Percentiles rank a stretch among this genome's conserved stretches.
Evolutionary conservation across 2,113 vertebrate species (phyloP).

Genomic region (Xenotilapia longispinis): DNA sequence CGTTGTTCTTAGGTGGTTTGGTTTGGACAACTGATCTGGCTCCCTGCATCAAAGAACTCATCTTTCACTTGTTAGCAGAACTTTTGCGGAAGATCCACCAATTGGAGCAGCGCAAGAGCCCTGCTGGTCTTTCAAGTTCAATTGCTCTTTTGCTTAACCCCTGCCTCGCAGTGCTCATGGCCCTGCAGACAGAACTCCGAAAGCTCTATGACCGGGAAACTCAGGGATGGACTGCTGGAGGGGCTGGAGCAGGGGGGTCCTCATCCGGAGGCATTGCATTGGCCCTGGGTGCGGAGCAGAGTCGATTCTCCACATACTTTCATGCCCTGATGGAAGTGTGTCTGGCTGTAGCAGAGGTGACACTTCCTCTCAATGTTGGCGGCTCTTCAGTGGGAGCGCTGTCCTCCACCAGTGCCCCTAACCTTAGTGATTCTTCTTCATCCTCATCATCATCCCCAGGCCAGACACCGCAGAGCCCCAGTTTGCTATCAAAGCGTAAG

Average conservation of each 20-base stretch:
- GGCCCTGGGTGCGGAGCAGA: constrained; percentile 77
- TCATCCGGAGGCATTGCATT: constrained; percentile 69
- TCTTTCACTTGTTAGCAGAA: constrained; percentile 90
- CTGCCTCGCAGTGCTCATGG: constrained; percentile 94
- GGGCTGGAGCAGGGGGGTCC: constrained; percentile 50
- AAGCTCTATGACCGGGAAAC: constrained; percentile 93
- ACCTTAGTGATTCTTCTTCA: constrained; percentile 92
- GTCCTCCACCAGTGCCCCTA: constrained; percentile 81
- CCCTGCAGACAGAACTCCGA: constrained; percentile 90
- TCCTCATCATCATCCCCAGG: constrained; percentile 94
- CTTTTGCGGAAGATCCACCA: constrained; percentile 86
- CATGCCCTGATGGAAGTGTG: constrained; percentile 96
- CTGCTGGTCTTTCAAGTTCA: constrained; percentile 82
- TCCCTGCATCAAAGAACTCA: constrained; percentile 87
- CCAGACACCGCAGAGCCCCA: constrained; percentile 95
- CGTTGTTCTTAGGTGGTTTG: constrained; percentile 77
- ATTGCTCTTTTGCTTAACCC: constrained; percentile 93
- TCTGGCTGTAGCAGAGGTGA: constrained; percentile 92
- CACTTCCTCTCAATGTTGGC: constrained; percentile 85
- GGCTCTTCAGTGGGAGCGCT: constrained; percentile 79
- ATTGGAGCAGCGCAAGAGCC: constrained; percentile 86
- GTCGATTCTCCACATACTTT: constrained; percentile 93
- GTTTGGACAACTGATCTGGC: constrained; percentile 95
- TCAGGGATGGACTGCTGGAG: constrained; percentile 83
- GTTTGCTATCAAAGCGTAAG: constrained; percentile 92